These are phyloP conservation scores for Lasioglossum calceatum DNA, from an alignment of 2,888 invertebrate species.

Conservation along the genomic window DNA sequence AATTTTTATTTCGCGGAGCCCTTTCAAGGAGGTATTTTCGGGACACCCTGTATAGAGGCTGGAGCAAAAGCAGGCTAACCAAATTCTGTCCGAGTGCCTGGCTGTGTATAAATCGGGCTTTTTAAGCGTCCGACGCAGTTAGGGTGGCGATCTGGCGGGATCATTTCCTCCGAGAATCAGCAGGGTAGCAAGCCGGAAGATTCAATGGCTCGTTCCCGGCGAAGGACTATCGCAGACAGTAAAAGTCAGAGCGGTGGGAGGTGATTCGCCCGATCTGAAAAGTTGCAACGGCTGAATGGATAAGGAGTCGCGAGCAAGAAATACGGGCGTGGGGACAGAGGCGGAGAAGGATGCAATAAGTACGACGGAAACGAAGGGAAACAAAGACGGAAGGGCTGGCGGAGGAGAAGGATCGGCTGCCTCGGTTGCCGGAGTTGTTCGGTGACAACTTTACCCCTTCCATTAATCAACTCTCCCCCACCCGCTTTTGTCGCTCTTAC, in stretches of 20 bases:
- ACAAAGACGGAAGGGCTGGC: constrained; percentile 38
- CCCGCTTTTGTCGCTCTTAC: constrained; percentile 76
- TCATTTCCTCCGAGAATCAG: constrained; percentile 40
- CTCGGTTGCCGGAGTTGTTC: constrained; percentile 66
- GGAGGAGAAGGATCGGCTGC: constrained; percentile 67
- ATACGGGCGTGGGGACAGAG: constrained; percentile 10
- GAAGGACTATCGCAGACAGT: constrained; percentile 72
- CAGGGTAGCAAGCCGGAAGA: background rate
- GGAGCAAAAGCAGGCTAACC: background rate
- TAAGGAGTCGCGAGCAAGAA: constrained; percentile 39
- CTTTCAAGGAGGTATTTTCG: too few species aligned
- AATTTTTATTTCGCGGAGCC: too few species aligned
- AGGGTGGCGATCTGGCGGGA: constrained; percentile 44
- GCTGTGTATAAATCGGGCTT: background rate
- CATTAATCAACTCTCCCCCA: constrained; percentile 80
- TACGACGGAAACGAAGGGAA: constrained; percentile 52
- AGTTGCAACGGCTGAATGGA: constrained; percentile 24
- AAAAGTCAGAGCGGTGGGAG: constrained; percentile 62
- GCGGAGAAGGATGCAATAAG: constrained; percentile 44
- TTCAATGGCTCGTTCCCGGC: constrained; percentile 26
- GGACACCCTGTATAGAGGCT: too few species aligned
- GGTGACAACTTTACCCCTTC: constrained; percentile 80
- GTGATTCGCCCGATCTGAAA: constrained; percentile 63
- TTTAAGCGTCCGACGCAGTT: constrained; percentile 51
- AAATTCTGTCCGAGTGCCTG: background rate